Percentiles rank a stretch among this genome's conserved stretches.
phyloP scores from a whole-genome alignment of 1,140 invertebrate species.

The Drosophila novamexicana region DNA sequence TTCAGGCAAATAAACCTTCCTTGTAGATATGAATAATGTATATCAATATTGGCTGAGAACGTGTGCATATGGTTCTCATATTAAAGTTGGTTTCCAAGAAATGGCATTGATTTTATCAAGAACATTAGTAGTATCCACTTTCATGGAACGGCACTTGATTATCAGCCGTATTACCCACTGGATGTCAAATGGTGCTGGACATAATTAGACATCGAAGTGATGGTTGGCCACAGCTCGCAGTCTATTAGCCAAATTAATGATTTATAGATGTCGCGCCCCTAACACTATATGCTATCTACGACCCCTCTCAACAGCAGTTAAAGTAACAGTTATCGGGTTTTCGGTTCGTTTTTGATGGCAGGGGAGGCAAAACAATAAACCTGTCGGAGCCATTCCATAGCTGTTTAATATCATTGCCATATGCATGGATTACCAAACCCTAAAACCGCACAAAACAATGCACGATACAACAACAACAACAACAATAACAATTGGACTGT shows the following conservation, averaged over 20 bases:
- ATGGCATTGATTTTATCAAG: too few species aligned
- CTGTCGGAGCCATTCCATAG: conserved; percentile 20
- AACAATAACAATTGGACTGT: not conserved
- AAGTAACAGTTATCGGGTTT: not conserved
- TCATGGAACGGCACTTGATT: too few species aligned
- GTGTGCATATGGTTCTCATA: too few species aligned
- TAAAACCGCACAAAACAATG: conserved; percentile 41
- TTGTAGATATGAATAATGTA: too few species aligned
- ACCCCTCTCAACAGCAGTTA: not conserved
- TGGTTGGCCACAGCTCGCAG: not conserved
- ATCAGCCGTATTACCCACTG: too few species aligned
- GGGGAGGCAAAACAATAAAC: conserved; percentile 13
- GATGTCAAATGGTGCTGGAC: too few species aligned
- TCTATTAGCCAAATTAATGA: not conserved
- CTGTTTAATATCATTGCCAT: conserved; percentile 43
- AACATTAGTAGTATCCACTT: too few species aligned
- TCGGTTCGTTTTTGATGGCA: too few species aligned
- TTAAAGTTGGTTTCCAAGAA: too few species aligned
- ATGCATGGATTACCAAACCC: conserved; percentile 42
- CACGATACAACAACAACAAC: not conserved
- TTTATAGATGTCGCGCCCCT: not conserved
- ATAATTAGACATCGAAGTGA: not conserved
- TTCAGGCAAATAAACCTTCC: too few species aligned
- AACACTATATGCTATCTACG: not conserved
- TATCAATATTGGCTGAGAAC: too few species aligned